Conservation (phyloP, 2,797 vertebrate genomes). For the Lagocephalus sceleratus region DNA sequence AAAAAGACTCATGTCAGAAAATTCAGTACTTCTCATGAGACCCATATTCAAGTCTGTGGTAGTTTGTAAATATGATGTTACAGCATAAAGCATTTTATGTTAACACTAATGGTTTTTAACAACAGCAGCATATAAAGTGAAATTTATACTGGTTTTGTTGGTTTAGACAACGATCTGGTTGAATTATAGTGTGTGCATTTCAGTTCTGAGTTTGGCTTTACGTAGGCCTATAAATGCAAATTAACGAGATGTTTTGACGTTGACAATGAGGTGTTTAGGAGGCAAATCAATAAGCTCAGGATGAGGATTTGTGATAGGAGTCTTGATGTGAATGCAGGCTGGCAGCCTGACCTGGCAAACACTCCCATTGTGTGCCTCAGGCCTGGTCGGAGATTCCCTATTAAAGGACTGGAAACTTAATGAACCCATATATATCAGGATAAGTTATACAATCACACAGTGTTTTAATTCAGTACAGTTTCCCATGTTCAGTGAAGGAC, state of each 20-base stretch:
- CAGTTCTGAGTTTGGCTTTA: background rate
- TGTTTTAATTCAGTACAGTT: slow-evolving; percentile 27
- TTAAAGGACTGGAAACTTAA: background rate
- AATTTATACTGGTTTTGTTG: too few species aligned
- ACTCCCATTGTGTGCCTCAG: background rate
- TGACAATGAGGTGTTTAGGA: background rate
- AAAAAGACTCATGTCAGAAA: too few species aligned
- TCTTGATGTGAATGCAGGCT: slow-evolving; percentile 3
- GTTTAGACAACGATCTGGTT: background rate
- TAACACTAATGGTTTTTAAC: too few species aligned
- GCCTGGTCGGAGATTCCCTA: background rate
- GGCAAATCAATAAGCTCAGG: slow-evolving; percentile 6
- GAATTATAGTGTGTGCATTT: background rate
- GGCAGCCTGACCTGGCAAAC: slow-evolving; percentile 14
- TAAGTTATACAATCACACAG: slow-evolving; percentile 28
- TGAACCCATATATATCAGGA: background rate
- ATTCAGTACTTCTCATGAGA: too few species aligned
- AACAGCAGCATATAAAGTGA: too few species aligned
- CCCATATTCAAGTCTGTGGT: too few species aligned
- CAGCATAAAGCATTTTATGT: too few species aligned
- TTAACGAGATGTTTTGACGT: background rate
- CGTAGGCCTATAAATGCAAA: background rate
- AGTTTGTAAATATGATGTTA: too few species aligned
- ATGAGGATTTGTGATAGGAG: slow-evolving; percentile 1
- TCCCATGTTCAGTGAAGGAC: background rate